Percentiles rank a stretch among this genome's conserved stretches.
phyloP scores from a whole-genome alignment of 2,113 vertebrate species.

The Hydropotes inermis region DNA sequence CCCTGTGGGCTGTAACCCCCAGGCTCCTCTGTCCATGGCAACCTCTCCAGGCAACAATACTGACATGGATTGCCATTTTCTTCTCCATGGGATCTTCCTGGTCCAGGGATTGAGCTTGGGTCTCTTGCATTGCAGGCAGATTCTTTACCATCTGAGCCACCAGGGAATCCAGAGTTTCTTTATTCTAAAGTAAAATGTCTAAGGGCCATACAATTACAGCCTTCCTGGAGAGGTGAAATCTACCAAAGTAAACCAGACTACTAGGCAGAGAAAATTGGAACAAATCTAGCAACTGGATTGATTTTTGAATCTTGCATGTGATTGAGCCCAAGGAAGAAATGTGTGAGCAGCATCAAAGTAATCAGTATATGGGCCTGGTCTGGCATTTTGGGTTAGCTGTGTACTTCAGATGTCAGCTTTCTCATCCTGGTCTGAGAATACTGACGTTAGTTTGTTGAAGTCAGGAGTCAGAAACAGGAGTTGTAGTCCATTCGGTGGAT shows the following conservation, averaged over 20 bases:
- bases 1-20: fast-evolving
- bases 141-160: not conserved
- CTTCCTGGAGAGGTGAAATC: not conserved
- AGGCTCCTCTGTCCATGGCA: not conserved
- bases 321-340: not conserved
- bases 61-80: not conserved
- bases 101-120: not conserved
- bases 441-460: not conserved
- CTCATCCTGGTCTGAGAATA: not conserved
- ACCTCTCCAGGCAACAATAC: not conserved
- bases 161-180: not conserved
- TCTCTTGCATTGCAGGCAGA: not conserved
- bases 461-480: not conserved
- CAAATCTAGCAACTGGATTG: not conserved
- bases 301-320: not conserved
- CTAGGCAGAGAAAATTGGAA: not conserved
- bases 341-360: not conserved
- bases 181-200: not conserved
- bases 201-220: not conserved
- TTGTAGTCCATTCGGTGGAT: not conserved
- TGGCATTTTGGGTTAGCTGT: not conserved
- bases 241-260: not conserved
- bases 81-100: not conserved
- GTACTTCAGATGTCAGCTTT: not conserved
- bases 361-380: not conserved